phyloP scores from a whole-genome alignment of 2,888 invertebrate species.

The Cheilosia impressa region DNA sequence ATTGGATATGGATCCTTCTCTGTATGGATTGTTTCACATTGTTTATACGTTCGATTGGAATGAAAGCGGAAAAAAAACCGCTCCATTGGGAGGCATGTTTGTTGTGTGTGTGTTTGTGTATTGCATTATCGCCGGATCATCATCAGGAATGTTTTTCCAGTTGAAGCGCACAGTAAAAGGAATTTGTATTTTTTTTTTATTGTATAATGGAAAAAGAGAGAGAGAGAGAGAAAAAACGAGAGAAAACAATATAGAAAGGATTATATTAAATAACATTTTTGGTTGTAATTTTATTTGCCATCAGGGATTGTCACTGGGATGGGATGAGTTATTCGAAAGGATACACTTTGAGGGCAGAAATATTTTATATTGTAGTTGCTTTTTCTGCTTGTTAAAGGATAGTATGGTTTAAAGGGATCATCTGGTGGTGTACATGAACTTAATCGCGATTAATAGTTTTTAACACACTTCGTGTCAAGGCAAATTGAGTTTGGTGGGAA shows the following conservation, averaged over 20 bases:
- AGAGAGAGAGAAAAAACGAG: conserved; percentile 18
- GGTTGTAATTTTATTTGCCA: conserved; percentile 24
- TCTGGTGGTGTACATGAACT: background rate
- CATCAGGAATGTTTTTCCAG: conserved; percentile 32
- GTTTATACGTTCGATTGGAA: conserved; percentile 49
- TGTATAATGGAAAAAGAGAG: conserved; percentile 38
- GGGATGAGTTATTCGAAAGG: conserved; percentile 1
- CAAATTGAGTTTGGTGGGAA: too few relatives aligned
- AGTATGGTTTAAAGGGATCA: background rate
- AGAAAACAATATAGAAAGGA: conserved; percentile 31
- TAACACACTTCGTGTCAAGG: too few relatives aligned
- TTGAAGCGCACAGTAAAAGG: background rate
- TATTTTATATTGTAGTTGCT: background rate
- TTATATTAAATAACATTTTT: conserved; percentile 41
- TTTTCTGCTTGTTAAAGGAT: background rate
- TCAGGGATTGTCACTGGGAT: conserved; percentile 13
- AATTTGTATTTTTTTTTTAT: background rate
- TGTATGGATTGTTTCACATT: conserved; percentile 75
- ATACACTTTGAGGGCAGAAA: background rate
- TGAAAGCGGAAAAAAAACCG: conserved; percentile 24
- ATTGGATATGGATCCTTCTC: conserved; percentile 95
- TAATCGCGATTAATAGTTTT: too few relatives aligned
- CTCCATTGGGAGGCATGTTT: conserved; percentile 39
- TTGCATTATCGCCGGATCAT: conserved; percentile 44
- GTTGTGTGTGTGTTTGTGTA: conserved; percentile 17